These are phyloP conservation scores for Tor tambroides DNA, from an alignment of 2,113 vertebrate species.

Conservation along the genomic window DNA sequence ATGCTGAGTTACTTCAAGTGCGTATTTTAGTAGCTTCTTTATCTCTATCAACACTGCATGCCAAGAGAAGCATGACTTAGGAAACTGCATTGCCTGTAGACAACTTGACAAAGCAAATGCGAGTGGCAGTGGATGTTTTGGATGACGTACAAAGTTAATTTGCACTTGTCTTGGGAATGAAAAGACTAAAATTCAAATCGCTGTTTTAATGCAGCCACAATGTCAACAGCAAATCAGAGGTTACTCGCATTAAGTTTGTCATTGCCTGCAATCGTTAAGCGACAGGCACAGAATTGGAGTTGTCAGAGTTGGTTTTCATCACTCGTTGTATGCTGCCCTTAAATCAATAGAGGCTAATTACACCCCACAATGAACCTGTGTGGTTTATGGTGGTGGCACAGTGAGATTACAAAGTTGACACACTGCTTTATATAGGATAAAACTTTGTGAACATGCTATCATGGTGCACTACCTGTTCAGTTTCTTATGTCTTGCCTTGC, in stretches of 20 bases:
- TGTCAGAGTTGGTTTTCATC: slow-evolving; percentile 57
- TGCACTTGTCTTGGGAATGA: neutral
- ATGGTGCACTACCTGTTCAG: neutral
- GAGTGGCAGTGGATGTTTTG: neutral
- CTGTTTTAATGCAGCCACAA: slow-evolving; percentile 20
- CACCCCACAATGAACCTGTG: neutral
- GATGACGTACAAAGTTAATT: neutral
- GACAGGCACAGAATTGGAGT: slow-evolving; percentile 41
- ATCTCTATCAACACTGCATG: neutral
- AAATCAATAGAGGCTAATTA: slow-evolving; percentile 61
- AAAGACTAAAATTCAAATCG: slow-evolving; percentile 25
- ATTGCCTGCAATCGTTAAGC: slow-evolving; percentile 37
- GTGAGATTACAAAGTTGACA: slow-evolving; percentile 12
- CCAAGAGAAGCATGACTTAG: neutral
- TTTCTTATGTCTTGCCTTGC: neutral
- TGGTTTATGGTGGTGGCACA: neutral
- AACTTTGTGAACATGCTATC: neutral
- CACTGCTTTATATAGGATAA: neutral
- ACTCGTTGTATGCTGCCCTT: slow-evolving; percentile 34
- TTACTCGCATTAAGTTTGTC: slow-evolving; percentile 38
- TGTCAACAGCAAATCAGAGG: slow-evolving; percentile 51
- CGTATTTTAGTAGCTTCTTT: neutral
- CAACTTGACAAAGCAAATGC: neutral
- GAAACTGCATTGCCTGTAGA: neutral
- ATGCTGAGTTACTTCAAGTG: neutral